Evolutionary conservation across 2,797 vertebrate genomes (phyloP).

Genomic region (Enteromius paludinosus): DNA sequence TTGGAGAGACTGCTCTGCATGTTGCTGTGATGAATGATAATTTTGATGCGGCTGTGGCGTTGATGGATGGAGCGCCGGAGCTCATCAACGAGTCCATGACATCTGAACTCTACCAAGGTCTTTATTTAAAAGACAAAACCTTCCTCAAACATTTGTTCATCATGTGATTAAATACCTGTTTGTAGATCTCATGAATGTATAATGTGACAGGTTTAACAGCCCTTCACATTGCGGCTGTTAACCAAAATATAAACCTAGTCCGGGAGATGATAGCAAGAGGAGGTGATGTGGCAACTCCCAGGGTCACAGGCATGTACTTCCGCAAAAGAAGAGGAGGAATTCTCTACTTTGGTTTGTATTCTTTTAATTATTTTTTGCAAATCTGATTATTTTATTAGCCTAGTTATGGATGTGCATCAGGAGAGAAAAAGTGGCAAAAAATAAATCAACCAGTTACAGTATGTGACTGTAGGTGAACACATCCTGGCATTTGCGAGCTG

Average conservation of each 20-base stretch:
- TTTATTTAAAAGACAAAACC: background rate
- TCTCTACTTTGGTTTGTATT: conserved; percentile 83
- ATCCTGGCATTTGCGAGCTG: conserved; percentile 92
- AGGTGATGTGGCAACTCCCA: conserved; percentile 82
- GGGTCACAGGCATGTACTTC: conserved; percentile 90
- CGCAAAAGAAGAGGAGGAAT: conserved; percentile 82
- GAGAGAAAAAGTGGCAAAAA: background rate
- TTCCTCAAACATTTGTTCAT: background rate
- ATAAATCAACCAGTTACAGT: background rate
- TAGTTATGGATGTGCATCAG: background rate
- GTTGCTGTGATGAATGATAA: conserved; percentile 88
- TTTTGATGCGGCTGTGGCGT: conserved; percentile 82
- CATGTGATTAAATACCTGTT: background rate
- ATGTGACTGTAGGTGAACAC: conserved; percentile 86
- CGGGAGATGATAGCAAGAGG: conserved; percentile 82
- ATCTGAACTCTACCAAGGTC: conserved; percentile 92
- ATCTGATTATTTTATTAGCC: background rate
- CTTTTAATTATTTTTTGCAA: background rate
- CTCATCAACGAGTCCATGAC: conserved; percentile 94
- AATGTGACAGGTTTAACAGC: conserved; percentile 84
- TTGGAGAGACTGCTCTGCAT: conserved; percentile 95
- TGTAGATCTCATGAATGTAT: too few relatives aligned
- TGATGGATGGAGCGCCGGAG: conserved; percentile 91
- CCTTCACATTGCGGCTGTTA: conserved; percentile 89
- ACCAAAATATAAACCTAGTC: conserved; percentile 88